These are phyloP conservation scores for Lacerta viridis DNA, from an alignment of 2,797 vertebrate species.

Conservation along the genomic window DNA sequence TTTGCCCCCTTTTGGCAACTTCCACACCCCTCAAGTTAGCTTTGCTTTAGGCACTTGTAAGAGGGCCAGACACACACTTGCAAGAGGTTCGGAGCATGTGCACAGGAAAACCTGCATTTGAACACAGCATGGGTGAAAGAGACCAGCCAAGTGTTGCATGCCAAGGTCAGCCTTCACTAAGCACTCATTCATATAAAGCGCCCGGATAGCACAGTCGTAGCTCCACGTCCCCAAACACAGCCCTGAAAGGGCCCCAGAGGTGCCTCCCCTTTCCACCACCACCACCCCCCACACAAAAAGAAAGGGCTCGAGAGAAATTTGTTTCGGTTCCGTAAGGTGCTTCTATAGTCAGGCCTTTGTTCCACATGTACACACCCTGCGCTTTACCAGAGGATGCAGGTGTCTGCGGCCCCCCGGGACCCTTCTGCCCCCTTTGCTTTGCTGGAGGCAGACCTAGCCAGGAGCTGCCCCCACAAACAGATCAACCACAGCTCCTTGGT, in stretches of 20 bases:
- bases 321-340: not conserved
- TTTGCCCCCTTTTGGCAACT: not conserved
- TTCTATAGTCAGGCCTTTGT: not conserved
- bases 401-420: not conserved
- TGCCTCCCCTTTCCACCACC: not conserved
- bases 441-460: not conserved
- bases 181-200: not conserved
- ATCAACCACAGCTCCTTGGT: constrained; percentile 28
- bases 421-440: not conserved
- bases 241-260: not conserved
- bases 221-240: not conserved
- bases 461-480: constrained; percentile 8
- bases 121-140: not conserved
- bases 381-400: constrained; percentile 27
- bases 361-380: not conserved
- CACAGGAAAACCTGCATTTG: not conserved
- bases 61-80: no score
- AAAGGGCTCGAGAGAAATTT: not conserved
- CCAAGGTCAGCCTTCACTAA: not conserved
- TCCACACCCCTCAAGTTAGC: not conserved
- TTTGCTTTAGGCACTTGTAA: not conserved
- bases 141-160: not conserved
- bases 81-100: not conserved
- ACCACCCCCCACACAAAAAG: not conserved
- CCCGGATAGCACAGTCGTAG: not conserved